Evolutionary conservation across 1,140 invertebrate genomes (phyloP).

Genomic region (Drosophila micromelanica): DNA sequence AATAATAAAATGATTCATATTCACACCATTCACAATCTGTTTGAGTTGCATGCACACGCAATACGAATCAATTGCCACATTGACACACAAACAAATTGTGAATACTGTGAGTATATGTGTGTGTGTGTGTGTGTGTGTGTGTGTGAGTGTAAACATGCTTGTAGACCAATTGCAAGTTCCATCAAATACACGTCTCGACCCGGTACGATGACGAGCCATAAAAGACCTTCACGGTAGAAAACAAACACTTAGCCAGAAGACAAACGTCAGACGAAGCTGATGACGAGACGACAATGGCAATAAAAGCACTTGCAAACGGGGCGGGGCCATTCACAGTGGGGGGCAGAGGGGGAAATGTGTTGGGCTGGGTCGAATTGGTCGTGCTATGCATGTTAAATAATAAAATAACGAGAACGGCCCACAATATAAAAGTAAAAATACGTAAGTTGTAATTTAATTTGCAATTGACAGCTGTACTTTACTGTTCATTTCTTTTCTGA

Average conservation of each 20-base stretch:
- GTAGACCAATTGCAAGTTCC: conserved; percentile 33
- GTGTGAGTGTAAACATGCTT: conserved; percentile 16
- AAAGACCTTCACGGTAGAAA: conserved; percentile 72
- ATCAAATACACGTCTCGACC: not conserved
- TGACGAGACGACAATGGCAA: conserved; percentile 50
- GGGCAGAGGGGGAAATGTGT: not conserved
- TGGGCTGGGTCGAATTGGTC: conserved; percentile 41
- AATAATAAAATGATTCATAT: conserved; percentile 45
- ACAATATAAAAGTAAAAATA: conserved; percentile 20
- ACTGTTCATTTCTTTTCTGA: not conserved
- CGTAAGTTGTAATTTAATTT: conserved; percentile 44
- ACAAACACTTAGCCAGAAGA: conserved; percentile 49
- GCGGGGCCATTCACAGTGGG: not conserved
- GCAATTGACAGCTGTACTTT: conserved; percentile 23
- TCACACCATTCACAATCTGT: conserved; percentile 59
- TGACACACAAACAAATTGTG: conserved; percentile 65
- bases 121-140: not conserved
- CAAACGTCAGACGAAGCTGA: conserved; percentile 34
- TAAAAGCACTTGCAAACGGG: conserved; percentile 31
- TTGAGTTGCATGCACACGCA: conserved; percentile 70
- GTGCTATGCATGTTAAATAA: conserved; percentile 73
- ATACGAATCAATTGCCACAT: conserved; percentile 77
- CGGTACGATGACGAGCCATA: conserved; percentile 53
- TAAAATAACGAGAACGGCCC: conserved; percentile 43
- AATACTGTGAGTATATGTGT: too few relatives aligned